Conservation (phyloP, 1,140 invertebrate genomes). For the Aradophagus sp. region DNA sequence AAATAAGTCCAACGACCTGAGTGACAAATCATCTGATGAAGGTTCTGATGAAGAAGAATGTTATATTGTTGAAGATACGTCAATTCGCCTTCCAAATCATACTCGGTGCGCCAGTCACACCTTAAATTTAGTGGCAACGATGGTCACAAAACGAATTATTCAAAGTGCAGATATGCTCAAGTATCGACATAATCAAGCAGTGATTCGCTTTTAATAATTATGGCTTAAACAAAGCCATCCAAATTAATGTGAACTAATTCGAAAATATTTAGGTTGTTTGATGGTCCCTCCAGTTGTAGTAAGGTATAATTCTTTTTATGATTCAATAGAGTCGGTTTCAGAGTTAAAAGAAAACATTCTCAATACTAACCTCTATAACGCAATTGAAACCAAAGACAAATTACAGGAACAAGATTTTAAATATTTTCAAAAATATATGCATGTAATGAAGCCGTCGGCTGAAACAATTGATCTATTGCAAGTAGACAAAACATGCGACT, state of each 20-base stretch:
- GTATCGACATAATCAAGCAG: no score
- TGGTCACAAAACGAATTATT: background rate
- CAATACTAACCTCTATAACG: conserved; percentile 6
- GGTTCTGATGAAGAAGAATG: background rate
- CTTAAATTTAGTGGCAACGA: background rate
- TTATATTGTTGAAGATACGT: background rate
- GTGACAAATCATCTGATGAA: background rate
- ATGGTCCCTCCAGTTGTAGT: conserved; percentile 2
- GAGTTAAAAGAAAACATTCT: conserved; percentile 13
- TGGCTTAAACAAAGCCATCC: background rate
- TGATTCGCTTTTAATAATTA: background rate
- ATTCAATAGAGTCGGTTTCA: background rate
- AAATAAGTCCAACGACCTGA: no score
- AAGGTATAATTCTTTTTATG: conserved; percentile 9
- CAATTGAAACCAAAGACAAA: conserved; percentile 11
- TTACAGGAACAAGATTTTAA: conserved; percentile 1
- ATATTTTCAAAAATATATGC: conserved; percentile 22
- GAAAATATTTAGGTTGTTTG: background rate
- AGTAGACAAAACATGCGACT: conserved; percentile 20
- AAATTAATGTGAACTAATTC: background rate
- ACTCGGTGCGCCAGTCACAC: background rate
- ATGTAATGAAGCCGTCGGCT: conserved; percentile 12
- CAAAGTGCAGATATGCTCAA: no score
- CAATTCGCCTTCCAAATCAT: background rate
- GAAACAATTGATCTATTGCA: conserved; percentile 18